Evolutionary conservation across 1,140 invertebrate genomes (phyloP), one percentile per base, ranked within the genome.

Genomic region (Nylanderia fulva): DNA sequence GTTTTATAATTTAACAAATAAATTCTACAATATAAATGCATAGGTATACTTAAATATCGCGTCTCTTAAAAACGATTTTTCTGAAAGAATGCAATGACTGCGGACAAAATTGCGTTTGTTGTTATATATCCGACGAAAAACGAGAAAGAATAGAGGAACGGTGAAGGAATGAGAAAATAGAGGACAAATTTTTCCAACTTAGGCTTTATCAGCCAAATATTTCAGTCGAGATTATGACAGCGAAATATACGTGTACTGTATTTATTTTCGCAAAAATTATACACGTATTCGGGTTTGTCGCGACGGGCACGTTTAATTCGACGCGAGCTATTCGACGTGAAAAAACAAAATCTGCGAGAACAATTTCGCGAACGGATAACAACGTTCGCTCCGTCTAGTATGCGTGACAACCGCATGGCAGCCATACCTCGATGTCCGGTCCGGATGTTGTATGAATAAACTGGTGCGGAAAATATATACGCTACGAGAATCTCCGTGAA

Each of bases 401-500:
- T 66, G 61, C 61, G 15, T 27, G 66, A 82, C 66, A 68, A 71
- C 36, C 39, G 21, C 39, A 58, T 18, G 7, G 42, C 13, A 60
- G 27, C 52, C 27, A 36, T 60, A 33, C n/a, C n/a, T 33, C 39
- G 52, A 58, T 64, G n/a, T n/a, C n/a, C n/a, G 52, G 64, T 29
- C 71, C 52, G 33, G 36, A 71, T 21, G 33, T 58, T 71, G 52
- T 36, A 18, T 24, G 77, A 72, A 82, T 52, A 58, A 82, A 82
- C 24, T 21, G 27, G 54, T 36, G 33, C 27, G 52, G 24, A 79
- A 79, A 79, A 71, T 82, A 71, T 54, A 13, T n/a, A 27, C 27
- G 18, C 45, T 48, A 66, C 18, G 52, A 58, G 36, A 0, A 82
- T 82, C 13, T 29, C 24, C 36, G 39, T 6, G 36, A 71, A 29